phyloP scores from a whole-genome alignment of 2,797 vertebrate species.

The Fratercula arctica region DNA sequence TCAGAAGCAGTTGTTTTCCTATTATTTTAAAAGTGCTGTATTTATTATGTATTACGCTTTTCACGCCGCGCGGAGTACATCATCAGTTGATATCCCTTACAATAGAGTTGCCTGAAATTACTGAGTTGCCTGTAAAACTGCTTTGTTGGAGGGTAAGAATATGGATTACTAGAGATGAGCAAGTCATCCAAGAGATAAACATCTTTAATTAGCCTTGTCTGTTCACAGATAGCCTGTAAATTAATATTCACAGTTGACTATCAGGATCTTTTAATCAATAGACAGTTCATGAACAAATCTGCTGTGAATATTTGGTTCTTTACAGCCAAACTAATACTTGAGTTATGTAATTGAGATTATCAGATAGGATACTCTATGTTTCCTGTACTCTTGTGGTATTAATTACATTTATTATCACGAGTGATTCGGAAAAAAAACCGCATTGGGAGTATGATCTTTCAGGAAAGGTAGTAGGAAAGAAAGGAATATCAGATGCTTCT shows the following conservation, averaged over 20 bases:
- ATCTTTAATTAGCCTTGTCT: constrained; percentile 31
- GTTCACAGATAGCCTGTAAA: background rate
- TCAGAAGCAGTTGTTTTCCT: background rate
- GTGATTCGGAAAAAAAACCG: background rate
- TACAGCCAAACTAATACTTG: background rate
- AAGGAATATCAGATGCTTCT: background rate
- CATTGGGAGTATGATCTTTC: background rate
- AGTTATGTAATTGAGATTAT: background rate
- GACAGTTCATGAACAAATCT: background rate
- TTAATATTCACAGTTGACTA: background rate
- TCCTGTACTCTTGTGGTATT: background rate
- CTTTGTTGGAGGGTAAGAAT: background rate
- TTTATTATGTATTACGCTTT: background rate
- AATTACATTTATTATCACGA: background rate
- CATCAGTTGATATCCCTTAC: background rate
- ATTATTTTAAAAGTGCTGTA: background rate
- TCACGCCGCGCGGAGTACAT: fast-evolving
- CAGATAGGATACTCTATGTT: background rate
- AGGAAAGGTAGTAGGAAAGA: background rate
- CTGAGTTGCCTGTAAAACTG: background rate
- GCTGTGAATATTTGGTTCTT: background rate
- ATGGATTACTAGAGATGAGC: background rate
- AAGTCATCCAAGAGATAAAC: background rate
- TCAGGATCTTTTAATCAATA: background rate
- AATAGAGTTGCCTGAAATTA: background rate